Conservation (phyloP, 2,888 invertebrate species). For the Rhingia rostrata region DNA sequence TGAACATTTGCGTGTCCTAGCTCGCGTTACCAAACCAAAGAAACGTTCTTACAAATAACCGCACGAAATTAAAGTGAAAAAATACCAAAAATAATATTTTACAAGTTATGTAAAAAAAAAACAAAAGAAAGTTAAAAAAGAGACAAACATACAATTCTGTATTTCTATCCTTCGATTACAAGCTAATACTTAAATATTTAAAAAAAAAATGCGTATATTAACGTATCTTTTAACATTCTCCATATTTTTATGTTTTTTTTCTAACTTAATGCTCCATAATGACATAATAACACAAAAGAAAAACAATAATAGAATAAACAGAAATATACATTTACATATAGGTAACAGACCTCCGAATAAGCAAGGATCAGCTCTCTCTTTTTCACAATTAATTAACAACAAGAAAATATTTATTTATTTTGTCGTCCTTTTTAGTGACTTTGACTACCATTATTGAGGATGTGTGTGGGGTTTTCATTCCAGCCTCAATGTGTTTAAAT, state of each 20-base stretch:
- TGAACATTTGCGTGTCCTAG: slow-evolving; percentile 21
- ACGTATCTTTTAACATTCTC: slow-evolving; percentile 67
- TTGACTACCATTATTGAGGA: slow-evolving; percentile 76
- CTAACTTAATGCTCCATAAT: slow-evolving; percentile 54
- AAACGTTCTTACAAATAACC: slow-evolving; percentile 25
- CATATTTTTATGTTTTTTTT: slow-evolving; percentile 39
- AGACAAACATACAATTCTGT: slow-evolving; percentile 62
- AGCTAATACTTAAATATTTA: slow-evolving; percentile 66
- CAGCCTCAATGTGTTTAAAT: slow-evolving; percentile 71
- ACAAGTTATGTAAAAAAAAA: slow-evolving; percentile 1
- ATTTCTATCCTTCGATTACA: slow-evolving; percentile 64
- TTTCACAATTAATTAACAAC: slow-evolving; percentile 56
- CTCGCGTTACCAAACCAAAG: slow-evolving; percentile 39
- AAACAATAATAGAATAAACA: slow-evolving; percentile 54
- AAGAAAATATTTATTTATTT: slow-evolving; percentile 41
- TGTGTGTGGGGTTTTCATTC: slow-evolving; percentile 39
- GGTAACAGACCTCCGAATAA: slow-evolving; percentile 76
- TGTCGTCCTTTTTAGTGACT: slow-evolving; percentile 60
- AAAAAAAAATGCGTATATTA: slow-evolving; percentile 32
- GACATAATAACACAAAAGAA: slow-evolving; percentile 33
- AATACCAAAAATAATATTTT: slow-evolving; percentile 21
- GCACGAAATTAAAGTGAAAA: slow-evolving; percentile 16
- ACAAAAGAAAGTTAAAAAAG: slow-evolving; percentile 35
- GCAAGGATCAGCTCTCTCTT: slow-evolving; percentile 74
- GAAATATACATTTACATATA: slow-evolving; percentile 72